Conservation (phyloP, 2,797 vertebrate species). For the Lagodon rhomboides region DNA sequence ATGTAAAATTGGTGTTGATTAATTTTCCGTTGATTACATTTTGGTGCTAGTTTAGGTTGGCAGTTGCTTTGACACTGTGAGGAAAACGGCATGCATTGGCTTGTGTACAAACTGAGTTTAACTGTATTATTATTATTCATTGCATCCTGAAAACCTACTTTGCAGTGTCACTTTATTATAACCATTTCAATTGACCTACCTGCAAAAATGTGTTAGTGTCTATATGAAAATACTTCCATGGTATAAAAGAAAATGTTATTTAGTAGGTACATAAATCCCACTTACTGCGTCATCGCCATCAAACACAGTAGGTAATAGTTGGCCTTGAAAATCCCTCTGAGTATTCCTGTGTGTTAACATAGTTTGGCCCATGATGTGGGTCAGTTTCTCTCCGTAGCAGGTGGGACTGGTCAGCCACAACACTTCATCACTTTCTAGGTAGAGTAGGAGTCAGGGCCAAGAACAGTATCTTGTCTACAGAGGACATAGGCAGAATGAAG, state of each 20-base stretch:
- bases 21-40: not conserved
- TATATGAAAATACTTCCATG: not conserved
- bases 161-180: not conserved
- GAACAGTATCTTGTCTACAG: slow-evolving; percentile 45
- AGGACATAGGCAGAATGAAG: slow-evolving; percentile 47
- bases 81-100: not conserved
- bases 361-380: slow-evolving; percentile 23
- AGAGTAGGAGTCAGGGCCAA: slow-evolving; percentile 47
- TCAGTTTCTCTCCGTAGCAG: slow-evolving; percentile 27
- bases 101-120: not conserved
- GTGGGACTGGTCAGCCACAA: slow-evolving; percentile 25
- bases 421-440: slow-evolving; percentile 59
- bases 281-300: slow-evolving; percentile 4
- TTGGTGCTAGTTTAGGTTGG: not conserved
- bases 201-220: slow-evolving; percentile 1
- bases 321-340: slow-evolving; percentile 25
- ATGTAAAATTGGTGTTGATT: not conserved
- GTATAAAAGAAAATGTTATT: slow-evolving; percentile 3
- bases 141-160: not conserved
- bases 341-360: slow-evolving; percentile 16
- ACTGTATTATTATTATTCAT: not conserved
- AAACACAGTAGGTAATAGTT: slow-evolving; percentile 1
- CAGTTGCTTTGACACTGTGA: not conserved
- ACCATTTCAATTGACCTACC: not conserved
- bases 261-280: not conserved